Base-by-base conservation (phyloP, 2,113 vertebrate species). In the Origma solitaria region DNA sequence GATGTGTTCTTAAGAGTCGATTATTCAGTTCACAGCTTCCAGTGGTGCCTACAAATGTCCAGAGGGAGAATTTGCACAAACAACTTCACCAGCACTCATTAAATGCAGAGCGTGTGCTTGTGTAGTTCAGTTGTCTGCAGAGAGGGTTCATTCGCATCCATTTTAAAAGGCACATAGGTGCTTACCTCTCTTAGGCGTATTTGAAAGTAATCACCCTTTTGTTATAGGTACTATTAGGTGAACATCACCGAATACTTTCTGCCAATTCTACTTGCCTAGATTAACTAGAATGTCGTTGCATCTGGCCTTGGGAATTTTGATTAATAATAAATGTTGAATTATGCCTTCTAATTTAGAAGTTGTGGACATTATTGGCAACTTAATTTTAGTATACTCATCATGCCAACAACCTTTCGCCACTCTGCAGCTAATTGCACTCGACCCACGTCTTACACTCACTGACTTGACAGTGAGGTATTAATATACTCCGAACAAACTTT, bases 1-100 rank as follows among this genome's bases (percentile, higher is more conserved):
- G 35, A 71, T 47, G 42, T n/a, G 47, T 86, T 75, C 72, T 82
- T 89, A 44, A 49, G 30, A 79, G 19, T 1, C 84, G 21, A 18
- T 75, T 71, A 60, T 89, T 91, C 73, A 87, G 27, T 33, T 95
- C 81, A 78, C 33, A 60, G 30, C 38, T 89, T 95, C 61, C 49
- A 76, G 21, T 28, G 42, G 12, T 64, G 33, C 51, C 51, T 60
- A 31, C 9, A 47, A 33, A 66, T 66, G 15, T 47, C 44, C 64
- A 62, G 70, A 78, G 50, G 61, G 21, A 84, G 45, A 72, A 16
- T 71, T 82, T 79, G 25, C 47, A 71, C 28, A 33, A 88, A n/a
- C 19, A 82, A 19, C 64, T 78, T 66, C 54, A 50, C 28, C 23
- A 66, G 12, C 23, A 78, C 15, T 49, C 68, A 11, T 47, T 83